These are phyloP conservation scores for Empis livida DNA, from an alignment of 2,888 invertebrate genomes.

Conservation along the genomic window DNA sequence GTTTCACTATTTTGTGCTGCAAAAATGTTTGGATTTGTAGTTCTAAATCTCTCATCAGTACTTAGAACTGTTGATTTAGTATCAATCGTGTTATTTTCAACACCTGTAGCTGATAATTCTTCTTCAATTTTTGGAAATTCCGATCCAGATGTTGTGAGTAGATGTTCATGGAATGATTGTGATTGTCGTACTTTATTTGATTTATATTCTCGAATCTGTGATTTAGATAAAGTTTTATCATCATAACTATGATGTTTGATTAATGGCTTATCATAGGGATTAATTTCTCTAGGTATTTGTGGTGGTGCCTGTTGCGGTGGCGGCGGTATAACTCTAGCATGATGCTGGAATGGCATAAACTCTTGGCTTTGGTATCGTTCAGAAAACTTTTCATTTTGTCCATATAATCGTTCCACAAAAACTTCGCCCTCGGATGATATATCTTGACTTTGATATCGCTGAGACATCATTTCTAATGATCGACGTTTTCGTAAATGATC, in stretches of 20 bases:
- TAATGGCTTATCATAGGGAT: slow-evolving; percentile 42
- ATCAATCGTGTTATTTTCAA: slow-evolving; percentile 31
- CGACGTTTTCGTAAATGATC: slow-evolving; percentile 37
- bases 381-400: slow-evolving; percentile 48
- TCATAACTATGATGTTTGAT: slow-evolving; percentile 53
- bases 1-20: slow-evolving; percentile 25
- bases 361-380: slow-evolving; percentile 53
- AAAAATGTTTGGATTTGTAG: not conserved
- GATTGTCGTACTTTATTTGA: slow-evolving; percentile 47
- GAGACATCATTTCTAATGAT: slow-evolving; percentile 38
- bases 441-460: slow-evolving; percentile 49
- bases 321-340: slow-evolving; percentile 3
- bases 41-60: too few relatives aligned
- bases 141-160: slow-evolving; percentile 41
- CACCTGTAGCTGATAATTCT: slow-evolving; percentile 27
- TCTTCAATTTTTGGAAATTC: slow-evolving; percentile 43
- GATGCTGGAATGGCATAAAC: slow-evolving; percentile 38
- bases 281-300: slow-evolving; percentile 36
- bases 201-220: slow-evolving; percentile 51
- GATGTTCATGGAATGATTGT: slow-evolving; percentile 52
- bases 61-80: slow-evolving; percentile 7
- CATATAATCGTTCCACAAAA: slow-evolving; percentile 46
- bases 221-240: slow-evolving; percentile 48
- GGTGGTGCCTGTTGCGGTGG: slow-evolving; percentile 13
- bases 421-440: slow-evolving; percentile 36